Conservation (phyloP, 2,797 vertebrate species). For the Aeoliscus strigatus region DNA sequence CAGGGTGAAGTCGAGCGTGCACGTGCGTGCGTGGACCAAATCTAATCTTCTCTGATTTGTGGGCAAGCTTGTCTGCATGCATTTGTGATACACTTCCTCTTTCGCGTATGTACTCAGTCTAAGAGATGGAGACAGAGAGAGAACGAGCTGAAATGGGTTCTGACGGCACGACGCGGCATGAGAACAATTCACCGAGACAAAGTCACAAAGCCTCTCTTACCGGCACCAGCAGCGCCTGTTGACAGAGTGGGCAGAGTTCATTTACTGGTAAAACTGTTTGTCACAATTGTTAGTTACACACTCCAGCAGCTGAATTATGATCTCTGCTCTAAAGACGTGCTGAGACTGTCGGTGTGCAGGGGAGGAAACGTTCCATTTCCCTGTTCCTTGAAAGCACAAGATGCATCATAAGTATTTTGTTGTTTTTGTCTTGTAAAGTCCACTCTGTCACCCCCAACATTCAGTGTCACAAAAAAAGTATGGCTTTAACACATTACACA, state of each 20-base stretch:
- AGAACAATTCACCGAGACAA: conserved; percentile 38
- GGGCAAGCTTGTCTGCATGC: conserved; percentile 50
- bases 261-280: conserved; percentile 27
- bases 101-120: conserved; percentile 29
- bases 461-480: no score
- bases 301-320: conserved; percentile 32
- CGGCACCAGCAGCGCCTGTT: conserved; percentile 40
- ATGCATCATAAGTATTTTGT: conserved; percentile 1
- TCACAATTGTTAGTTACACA: conserved; percentile 31
- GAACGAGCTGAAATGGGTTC: conserved; percentile 40
- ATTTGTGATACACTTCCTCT: conserved; percentile 49
- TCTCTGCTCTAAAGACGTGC: conserved; percentile 13
- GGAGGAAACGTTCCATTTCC: no score
- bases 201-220: conserved; percentile 44
- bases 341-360: conserved; percentile 2
- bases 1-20: conserved; percentile 26
- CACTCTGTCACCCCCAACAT: no score
- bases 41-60: conserved; percentile 56
- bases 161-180: conserved; percentile 42
- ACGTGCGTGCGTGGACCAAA: conserved; percentile 33
- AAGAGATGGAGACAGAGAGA: conserved; percentile 33
- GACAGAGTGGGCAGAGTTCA: conserved; percentile 35
- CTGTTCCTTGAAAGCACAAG: no score
- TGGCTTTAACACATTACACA: no score
- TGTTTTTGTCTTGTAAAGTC: background rate